Evolutionary conservation across 2,113 vertebrate species (phyloP).

Genomic region (Pan paniscus): DNA sequence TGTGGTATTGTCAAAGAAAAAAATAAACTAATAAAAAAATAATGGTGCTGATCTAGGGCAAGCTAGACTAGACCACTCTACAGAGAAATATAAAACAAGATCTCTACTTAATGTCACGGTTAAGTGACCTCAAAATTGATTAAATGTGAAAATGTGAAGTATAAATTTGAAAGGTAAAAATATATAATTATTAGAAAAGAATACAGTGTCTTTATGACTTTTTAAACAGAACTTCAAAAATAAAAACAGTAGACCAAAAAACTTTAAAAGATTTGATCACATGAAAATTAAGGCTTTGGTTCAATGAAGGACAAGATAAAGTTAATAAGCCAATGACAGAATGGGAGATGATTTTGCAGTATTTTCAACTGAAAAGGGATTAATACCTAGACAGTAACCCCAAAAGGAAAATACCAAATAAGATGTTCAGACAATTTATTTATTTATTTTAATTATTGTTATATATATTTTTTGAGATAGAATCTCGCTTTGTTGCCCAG

Average conservation of each 20-base stretch:
- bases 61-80: neutral
- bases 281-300: neutral
- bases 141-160: conserved; percentile 11
- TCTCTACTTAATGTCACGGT: neutral
- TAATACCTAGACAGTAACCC: neutral
- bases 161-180: neutral
- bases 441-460: no score
- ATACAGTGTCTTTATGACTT: neutral
- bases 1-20: neutral
- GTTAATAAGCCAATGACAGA: neutral
- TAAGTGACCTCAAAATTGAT: neutral
- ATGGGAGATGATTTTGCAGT: neutral
- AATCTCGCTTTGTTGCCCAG: no score
- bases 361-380: neutral
- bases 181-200: neutral
- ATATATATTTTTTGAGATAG: no score
- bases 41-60: neutral
- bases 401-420: neutral
- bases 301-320: neutral
- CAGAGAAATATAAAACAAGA: neutral
- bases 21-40: neutral
- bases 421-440: neutral
- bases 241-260: neutral
- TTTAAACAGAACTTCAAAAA: neutral
- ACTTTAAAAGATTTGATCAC: neutral